These are phyloP conservation scores for Pseudomugil gertrudae DNA, from an alignment of 2,797 vertebrate genomes.

Conservation along the genomic window DNA sequence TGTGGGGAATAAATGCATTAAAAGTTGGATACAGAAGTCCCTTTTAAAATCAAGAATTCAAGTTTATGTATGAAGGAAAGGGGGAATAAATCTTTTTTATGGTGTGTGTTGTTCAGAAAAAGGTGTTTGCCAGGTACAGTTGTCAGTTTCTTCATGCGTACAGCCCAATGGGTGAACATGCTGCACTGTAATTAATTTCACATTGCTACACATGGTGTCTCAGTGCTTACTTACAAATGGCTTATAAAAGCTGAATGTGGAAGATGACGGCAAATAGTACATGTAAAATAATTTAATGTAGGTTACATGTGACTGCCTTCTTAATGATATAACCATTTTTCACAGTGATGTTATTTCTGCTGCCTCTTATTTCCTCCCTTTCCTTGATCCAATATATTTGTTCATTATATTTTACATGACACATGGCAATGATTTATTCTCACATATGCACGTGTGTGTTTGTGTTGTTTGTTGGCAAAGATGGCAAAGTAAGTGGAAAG, in stretches of 20 bases:
- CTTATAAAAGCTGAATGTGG: constrained; percentile 57
- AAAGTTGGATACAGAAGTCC: neutral
- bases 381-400: constrained; percentile 13
- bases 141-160: constrained; percentile 57
- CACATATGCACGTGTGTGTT: constrained; percentile 4
- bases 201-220: constrained; percentile 56
- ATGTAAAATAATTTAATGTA: constrained; percentile 43
- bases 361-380: neutral
- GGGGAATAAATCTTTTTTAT: neutral
- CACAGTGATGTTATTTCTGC: constrained; percentile 3
- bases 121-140: constrained; percentile 24
- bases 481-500: constrained; percentile 15
- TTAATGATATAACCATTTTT: constrained; percentile 42
- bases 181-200: constrained; percentile 74
- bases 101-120: constrained; percentile 20
- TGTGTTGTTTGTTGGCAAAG: constrained; percentile 4
- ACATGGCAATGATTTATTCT: constrained; percentile 18
- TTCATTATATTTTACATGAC: constrained; percentile 11
- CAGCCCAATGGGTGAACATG: constrained; percentile 70
- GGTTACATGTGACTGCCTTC: constrained; percentile 30
- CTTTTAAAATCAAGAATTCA: constrained; percentile 3
- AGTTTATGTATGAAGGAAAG: neutral
- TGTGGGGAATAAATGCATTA: neutral
- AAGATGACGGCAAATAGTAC: constrained; percentile 41
- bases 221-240: constrained; percentile 65